Evolutionary conservation across 2,888 invertebrate species (phyloP), one percentile per base, ranked within the genome.

Genomic region (Parnassius apollo): DNA sequence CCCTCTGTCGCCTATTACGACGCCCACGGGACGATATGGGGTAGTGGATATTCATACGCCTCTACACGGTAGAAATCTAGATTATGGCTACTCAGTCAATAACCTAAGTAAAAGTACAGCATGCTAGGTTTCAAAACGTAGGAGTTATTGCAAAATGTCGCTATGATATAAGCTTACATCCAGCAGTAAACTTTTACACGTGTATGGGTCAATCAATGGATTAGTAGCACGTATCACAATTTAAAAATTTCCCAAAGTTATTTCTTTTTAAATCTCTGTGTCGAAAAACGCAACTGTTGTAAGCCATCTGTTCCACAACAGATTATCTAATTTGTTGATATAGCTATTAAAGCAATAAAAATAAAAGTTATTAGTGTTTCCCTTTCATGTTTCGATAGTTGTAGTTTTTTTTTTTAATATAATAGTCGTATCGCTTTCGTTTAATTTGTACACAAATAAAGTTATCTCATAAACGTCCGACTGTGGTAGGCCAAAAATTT

Each of bases 311-410:
- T 77, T 77, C 64, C 11, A 65, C 64, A 60, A 67, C 48, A 69
- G 77, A 77, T 88, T 88, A 89, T 88, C 86, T 83, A 88, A 88
- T 88, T 88, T 88, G 82, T 78, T 75, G 77, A 81, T 87, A 86
- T 85, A 79, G 82, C 68, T 78, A 70, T 71, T 78, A 75, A 77
- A 70, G 72, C 76, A 75, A 83, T 85, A 82, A 83, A 82, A 83
- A 80, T 82, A 79, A 81, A 81, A 44, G 25, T 25, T 58, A 49
- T 58, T 49, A 54, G 49, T 67, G 65, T 57, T 67, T 52, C 61
- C 61, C 61, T 62, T 52, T 54, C 10, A 52, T 62, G 9, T 57
- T 58, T 25, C 42, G 50, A 63, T 59, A 55, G 52, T 58, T 57
- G 49, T 12, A 59, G 44, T n/a, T 44, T 9, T 49, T 49, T 49